Base-by-base conservation (phyloP, 2,113 vertebrate genomes). In the Opisthocomus hoazin region DNA sequence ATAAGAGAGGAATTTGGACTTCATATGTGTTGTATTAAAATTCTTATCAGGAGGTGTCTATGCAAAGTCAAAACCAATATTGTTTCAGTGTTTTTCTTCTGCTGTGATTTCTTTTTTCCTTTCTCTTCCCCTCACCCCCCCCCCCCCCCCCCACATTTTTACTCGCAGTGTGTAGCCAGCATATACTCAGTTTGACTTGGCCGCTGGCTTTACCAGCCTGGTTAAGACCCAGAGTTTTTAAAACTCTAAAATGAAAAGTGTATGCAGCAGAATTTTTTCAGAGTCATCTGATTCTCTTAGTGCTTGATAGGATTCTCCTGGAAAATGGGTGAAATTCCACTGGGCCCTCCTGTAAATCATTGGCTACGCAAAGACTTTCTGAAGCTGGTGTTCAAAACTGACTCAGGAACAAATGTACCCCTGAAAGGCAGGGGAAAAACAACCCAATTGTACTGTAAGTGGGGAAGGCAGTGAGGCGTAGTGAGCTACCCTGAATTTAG, bases 21-120 rank as follows among this genome's bases (percentile, higher is more conserved):
- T 96, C 89, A 89, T 94, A 96, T 91, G 57, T 43, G 23, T 37
- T 82, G 64, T 64, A 94, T 95, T 95, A 95, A 95, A 93, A 87
- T 91, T 87, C 65, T 93, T 91, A 71, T 71, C 36, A 39, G 61
- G 46, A 71, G 27, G 9, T 53, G 37, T 89, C 69, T 91, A 56
- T 64, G 74, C 36, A 56, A 94, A 95, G 68, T 78, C 37, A 89
- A 86, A 96, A 9, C 20, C 51, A 94, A 75, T 91, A 94, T 87
- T 94, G 29, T 87, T 92, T 91, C 36, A 65, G 30, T 5, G 16
- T 65, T 88, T 82, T 79, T 48, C 7, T 73, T 78, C 30, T 50
- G 2, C 0, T 8, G 34, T n/a, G 15, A 8, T 15, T 51, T 46
- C 32, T 21, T 9, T 37, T 63, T 43, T 27, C n/a, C n/a, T 34